Conservation (phyloP, 2,888 invertebrate genomes). For the Epirrhoe tristata region DNA sequence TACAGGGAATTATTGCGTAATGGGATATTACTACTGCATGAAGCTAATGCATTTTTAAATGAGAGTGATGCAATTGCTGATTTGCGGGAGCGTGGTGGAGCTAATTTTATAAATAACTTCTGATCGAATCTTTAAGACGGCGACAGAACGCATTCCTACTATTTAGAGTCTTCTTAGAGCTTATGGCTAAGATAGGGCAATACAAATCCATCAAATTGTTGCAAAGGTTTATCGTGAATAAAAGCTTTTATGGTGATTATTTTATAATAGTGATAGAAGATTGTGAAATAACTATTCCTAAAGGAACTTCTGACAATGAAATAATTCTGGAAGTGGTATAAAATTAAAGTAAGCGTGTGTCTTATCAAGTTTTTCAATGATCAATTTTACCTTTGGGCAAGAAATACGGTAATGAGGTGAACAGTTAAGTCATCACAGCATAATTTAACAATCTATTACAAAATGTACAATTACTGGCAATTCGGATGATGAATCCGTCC, state of each 20-base stretch:
- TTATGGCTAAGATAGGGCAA: too few relatives aligned
- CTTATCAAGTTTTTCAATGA: neutral
- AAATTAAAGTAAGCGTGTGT: neutral
- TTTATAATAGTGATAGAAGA: too few relatives aligned
- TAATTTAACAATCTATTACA: conserved; percentile 20
- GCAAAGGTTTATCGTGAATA: too few relatives aligned
- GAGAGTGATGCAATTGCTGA: conserved; percentile 15
- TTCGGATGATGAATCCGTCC: conserved; percentile 25
- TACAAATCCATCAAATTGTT: too few relatives aligned
- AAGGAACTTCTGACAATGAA: neutral
- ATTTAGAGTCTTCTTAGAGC: too few relatives aligned
- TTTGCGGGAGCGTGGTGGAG: neutral
- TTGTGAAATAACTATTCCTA: too few relatives aligned
- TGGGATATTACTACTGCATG: conserved; percentile 15
- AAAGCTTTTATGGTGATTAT: too few relatives aligned
- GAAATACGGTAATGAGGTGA: conserved; percentile 14
- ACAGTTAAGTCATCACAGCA: conserved; percentile 15
- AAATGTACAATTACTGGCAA: conserved; percentile 10
- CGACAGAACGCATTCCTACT: neutral
- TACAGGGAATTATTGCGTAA: conserved; percentile 23
- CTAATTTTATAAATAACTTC: neutral
- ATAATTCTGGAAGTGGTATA: neutral
- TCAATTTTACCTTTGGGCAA: neutral
- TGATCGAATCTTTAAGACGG: neutral
- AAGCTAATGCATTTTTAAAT: conserved; percentile 31